A percentile compares a stretch with the other conserved stretches of the same genome.
Evolutionary conservation across 2,888 invertebrate species (phyloP).

Genomic region (Mamestra brassicae): DNA sequence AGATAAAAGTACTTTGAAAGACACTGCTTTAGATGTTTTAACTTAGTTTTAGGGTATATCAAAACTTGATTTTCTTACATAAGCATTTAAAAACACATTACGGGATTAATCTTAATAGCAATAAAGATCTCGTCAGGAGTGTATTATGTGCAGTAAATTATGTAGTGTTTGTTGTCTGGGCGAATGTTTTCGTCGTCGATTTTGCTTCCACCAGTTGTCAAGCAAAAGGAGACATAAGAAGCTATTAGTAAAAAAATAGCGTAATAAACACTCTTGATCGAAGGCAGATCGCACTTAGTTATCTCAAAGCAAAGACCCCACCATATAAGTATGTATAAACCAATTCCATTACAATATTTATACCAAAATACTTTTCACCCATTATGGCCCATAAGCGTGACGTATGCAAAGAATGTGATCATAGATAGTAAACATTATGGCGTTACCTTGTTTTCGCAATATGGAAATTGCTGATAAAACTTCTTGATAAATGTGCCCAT

Average conservation of each 20-base stretch:
- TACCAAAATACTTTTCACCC: conserved; percentile 42
- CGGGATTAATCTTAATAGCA: no score
- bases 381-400: conserved; percentile 41
- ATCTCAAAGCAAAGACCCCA: background rate
- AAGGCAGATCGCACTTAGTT: background rate
- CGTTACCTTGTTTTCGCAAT: conserved; percentile 48
- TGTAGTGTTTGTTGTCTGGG: no score
- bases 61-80: no score
- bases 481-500: conserved; percentile 51
- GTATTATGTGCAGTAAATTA: no score
- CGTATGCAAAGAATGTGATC: conserved; percentile 48
- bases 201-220: no score
- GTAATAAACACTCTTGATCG: background rate
- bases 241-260: background rate
- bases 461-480: conserved; percentile 55
- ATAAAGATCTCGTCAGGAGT: no score
- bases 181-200: no score
- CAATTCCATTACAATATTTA: conserved; percentile 38
- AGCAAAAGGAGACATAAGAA: no score
- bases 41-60: no score
- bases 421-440: conserved; percentile 41
- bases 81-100: no score
- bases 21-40: no score
- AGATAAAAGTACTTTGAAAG: no score
- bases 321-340: background rate